These are phyloP conservation scores for Gambusia holbrooki DNA, from an alignment of 2,113 vertebrate species.

Conservation along the genomic window DNA sequence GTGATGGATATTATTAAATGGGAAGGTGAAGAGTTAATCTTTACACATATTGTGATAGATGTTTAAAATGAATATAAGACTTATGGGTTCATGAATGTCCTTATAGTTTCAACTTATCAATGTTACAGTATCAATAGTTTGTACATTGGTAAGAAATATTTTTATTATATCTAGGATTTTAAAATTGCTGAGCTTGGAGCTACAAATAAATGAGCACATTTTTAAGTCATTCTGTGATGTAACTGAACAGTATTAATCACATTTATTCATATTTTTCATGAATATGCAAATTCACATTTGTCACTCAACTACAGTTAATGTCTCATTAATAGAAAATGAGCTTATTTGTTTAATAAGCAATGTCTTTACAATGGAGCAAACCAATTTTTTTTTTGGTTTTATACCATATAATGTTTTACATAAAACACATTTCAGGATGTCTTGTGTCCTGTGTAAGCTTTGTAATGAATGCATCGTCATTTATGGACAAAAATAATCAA, in stretches of 20 bases:
- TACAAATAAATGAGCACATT: slow-evolving; percentile 15
- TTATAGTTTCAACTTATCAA: background rate
- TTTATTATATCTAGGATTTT: background rate
- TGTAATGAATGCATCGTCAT: background rate
- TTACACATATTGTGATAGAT: background rate
- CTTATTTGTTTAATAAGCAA: slow-evolving; percentile 57
- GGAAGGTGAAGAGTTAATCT: too few relatives aligned
- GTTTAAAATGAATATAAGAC: background rate
- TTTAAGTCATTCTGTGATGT: slow-evolving; percentile 71
- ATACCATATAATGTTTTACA: background rate
- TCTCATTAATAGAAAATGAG: slow-evolving; percentile 83
- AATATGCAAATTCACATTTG: slow-evolving; percentile 82
- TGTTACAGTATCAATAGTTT: background rate
- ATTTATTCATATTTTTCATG: slow-evolving; percentile 82
- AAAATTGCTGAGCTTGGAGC: background rate
- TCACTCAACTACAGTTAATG: slow-evolving; percentile 80
- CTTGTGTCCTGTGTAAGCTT: background rate
- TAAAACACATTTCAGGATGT: background rate
- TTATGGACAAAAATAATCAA: background rate
- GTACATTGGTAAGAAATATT: background rate
- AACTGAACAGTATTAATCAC: slow-evolving; percentile 82
- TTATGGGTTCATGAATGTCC: background rate
- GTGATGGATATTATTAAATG: too few relatives aligned
- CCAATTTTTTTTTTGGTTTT: background rate
- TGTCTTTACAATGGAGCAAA: slow-evolving; percentile 37